phyloP scores from a whole-genome alignment of 2,113 vertebrate genomes.

The Anser brachyrhynchus region DNA sequence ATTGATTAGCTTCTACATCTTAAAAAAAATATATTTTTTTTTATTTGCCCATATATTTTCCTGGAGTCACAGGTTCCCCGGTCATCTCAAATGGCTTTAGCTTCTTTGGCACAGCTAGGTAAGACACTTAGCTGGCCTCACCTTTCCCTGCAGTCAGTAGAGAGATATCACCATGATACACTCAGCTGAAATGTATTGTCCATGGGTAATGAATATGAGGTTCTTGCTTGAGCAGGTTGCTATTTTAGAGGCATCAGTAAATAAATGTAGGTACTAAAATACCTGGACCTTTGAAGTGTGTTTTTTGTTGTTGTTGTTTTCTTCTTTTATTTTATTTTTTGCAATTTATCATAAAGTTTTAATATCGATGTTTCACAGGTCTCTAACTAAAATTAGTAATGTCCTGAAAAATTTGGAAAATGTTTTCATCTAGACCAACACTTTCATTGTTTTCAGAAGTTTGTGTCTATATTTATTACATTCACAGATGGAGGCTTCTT shows the following conservation, averaged over 20 bases:
- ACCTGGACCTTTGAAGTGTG: accelerated
- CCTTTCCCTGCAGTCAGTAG: neutral
- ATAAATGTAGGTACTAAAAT: neutral
- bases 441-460: neutral
- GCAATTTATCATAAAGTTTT: neutral
- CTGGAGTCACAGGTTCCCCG: neutral
- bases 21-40: neutral
- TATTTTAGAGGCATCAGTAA: neutral
- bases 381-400: neutral
- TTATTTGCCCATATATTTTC: neutral
- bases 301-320: neutral
- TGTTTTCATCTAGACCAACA: neutral
- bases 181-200: neutral
- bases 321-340: neutral
- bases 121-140: neutral
- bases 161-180: neutral
- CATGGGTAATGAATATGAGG: accelerated
- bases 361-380: neutral
- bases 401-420: neutral
- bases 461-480: neutral
- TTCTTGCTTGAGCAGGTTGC: neutral
- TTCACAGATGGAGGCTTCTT: neutral
- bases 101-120: neutral
- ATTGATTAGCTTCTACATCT: neutral
- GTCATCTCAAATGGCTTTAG: neutral